These are phyloP conservation scores for Brachypterus glaber DNA, from an alignment of 2,888 invertebrate genomes.

Conservation along the genomic window DNA sequence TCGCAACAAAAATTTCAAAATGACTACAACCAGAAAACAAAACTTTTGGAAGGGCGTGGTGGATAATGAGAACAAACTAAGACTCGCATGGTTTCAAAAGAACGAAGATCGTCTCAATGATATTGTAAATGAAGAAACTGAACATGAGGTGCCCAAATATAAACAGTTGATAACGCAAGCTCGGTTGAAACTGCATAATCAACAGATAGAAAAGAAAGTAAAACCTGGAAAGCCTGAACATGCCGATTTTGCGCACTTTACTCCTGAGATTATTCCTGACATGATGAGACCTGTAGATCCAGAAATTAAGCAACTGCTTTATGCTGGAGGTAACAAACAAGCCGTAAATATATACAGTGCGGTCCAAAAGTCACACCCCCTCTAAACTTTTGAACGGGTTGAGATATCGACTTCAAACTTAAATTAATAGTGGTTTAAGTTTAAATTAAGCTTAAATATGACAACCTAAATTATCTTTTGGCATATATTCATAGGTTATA, in stretches of 20 bases:
- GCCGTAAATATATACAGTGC: no score
- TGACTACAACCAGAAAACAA: slow-evolving; percentile 7
- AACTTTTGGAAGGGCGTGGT: slow-evolving; percentile 22
- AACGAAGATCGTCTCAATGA: slow-evolving; percentile 33
- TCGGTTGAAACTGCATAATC: slow-evolving; percentile 9
- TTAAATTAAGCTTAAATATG: no score
- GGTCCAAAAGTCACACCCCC: no score
- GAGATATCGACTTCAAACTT: no score
- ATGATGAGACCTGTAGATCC: slow-evolving; percentile 47
- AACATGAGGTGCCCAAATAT: slow-evolving; percentile 28
- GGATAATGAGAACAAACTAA: slow-evolving; percentile 32
- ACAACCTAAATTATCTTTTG: no score
- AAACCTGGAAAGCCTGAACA: no score
- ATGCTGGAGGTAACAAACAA: no score
- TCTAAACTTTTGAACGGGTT: no score
- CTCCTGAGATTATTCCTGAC: slow-evolving; percentile 14
- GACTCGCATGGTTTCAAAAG: slow-evolving; percentile 36
- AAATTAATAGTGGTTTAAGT: no score
- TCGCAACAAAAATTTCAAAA: no score
- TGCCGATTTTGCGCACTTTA: slow-evolving; percentile 19
- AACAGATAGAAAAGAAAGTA: slow-evolving; percentile 22
- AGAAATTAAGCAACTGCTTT: slow-evolving; percentile 40
- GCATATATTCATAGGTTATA: no score
- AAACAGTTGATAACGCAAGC: slow-evolving; percentile 26
- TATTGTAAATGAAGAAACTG: slow-evolving; percentile 26